Evolutionary conservation across 1,140 invertebrate species (phyloP).

Genomic region (Homarus americanus): DNA sequence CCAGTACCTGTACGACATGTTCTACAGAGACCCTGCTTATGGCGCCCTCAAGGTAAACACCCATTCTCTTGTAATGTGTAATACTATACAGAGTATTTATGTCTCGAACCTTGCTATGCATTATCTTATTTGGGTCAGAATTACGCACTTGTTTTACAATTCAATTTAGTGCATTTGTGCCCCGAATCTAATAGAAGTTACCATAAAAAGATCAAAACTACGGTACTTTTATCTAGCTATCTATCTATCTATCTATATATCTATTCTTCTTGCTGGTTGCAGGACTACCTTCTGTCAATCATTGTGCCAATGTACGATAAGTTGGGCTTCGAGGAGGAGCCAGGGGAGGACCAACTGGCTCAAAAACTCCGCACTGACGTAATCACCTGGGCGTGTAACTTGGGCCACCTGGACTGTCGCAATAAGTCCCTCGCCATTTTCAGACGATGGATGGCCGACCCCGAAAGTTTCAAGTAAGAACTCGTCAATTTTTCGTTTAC

Average conservation of each 20-base stretch:
- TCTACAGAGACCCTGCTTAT: conserved; percentile 20
- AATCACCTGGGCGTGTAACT: conserved; percentile 39
- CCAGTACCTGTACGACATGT: conserved; percentile 62
- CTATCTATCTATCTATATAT: background rate
- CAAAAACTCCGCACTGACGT: background rate
- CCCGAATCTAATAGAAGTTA: no score
- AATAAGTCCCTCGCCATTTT: conserved; percentile 20
- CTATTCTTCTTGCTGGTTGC: background rate
- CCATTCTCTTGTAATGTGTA: no score
- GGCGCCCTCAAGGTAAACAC: conserved; percentile 28
- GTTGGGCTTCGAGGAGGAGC: conserved; percentile 6
- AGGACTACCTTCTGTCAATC: conserved; percentile 40
- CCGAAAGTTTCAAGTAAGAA: background rate
- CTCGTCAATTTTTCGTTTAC: no score
- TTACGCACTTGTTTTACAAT: no score
- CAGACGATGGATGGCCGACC: conserved; percentile 41
- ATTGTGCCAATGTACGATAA: conserved; percentile 17
- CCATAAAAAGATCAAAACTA: no score
- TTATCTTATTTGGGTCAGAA: no score
- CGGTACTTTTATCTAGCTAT: no score
- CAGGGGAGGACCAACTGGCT: background rate
- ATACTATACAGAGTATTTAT: no score
- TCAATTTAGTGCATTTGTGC: no score
- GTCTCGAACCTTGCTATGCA: no score
- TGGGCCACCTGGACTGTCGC: conserved; percentile 38